Base-by-base conservation (phyloP, 2,888 invertebrate species). In the Bombylius major region DNA sequence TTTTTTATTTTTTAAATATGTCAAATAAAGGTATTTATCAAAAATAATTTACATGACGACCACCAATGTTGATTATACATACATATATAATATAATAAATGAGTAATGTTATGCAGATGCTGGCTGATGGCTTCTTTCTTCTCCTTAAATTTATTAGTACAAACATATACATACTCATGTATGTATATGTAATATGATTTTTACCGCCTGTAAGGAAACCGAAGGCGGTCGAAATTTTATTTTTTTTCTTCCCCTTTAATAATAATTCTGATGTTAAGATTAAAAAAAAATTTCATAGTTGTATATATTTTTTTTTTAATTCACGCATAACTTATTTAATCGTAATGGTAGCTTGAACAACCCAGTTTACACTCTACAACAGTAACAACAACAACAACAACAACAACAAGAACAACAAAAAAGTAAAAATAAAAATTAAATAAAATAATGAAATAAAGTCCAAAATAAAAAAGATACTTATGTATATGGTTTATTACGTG, bases 341-440 rank as follows among this genome's bases (percentile, higher is more conserved):
- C 11, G n/a, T 44, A 33, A 33, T 36, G 45, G 54, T 54, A 45
- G 32, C 50, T 46, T 32, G 39, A 23, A 47, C 47, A 51, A 55
- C 39, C 47, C 55, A 55, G 51, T 55, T 55, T 55, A 51, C 50
- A 55, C 47, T 51, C 39, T 47, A 50, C n/a, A n/a, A n/a, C n/a
- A n/a, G n/a, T 50, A 46, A 44, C 45, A 8, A 23, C 23, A 3
- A 23, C 1, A 23, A 23, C 1, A 23, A 23, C 1, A 23, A 23
- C 1, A 23, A 23, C 1, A 23, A 23, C 1, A 23, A 23, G 23
- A 23, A 23, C n/a, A n/a, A n/a, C n/a, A n/a, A n/a, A n/a, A 3
- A 23, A 23, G 23, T 23, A 23, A 23, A 23, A 23, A 23, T 23
- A 23, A 23, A 23, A 23, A 23, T 23, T 23, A 23, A 23, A 23